Conservation (phyloP, 2,113 vertebrate genomes). For the Dicaeum eximium region DNA sequence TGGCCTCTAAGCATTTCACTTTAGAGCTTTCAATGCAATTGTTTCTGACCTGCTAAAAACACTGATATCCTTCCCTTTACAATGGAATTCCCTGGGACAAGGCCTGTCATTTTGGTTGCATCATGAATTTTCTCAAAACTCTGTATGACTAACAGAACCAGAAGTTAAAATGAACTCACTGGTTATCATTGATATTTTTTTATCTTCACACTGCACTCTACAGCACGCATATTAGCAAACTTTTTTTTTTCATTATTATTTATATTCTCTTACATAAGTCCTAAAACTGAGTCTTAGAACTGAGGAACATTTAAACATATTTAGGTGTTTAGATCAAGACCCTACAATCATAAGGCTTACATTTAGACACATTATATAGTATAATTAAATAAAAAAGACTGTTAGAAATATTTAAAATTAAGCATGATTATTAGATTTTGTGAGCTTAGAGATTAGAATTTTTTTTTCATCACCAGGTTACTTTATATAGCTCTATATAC, state of each 20-base stretch:
- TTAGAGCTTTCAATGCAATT: neutral
- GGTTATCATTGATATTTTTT: neutral
- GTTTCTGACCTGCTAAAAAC: neutral
- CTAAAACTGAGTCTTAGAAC: neutral
- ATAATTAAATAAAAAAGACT: neutral
- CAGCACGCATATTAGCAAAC: fast-evolving
- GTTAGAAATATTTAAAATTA: neutral
- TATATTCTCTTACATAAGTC: neutral
- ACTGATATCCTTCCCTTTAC: neutral
- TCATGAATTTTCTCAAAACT: neutral
- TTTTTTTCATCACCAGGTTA: neutral
- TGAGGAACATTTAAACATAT: neutral
- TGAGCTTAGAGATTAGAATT: neutral
- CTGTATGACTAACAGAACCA: neutral
- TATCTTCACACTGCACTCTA: neutral
- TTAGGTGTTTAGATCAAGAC: neutral
- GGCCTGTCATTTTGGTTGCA: neutral
- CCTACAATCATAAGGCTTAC: neutral
- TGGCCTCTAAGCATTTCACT: neutral
- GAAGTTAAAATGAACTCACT: neutral
- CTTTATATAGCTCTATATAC: neutral
- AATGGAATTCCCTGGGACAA: neutral
- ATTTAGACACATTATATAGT: neutral
- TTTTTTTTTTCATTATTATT: neutral
- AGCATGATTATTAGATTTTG: neutral